Base-by-base conservation (phyloP, 2,888 invertebrate genomes). In the Theretra japonica region DNA sequence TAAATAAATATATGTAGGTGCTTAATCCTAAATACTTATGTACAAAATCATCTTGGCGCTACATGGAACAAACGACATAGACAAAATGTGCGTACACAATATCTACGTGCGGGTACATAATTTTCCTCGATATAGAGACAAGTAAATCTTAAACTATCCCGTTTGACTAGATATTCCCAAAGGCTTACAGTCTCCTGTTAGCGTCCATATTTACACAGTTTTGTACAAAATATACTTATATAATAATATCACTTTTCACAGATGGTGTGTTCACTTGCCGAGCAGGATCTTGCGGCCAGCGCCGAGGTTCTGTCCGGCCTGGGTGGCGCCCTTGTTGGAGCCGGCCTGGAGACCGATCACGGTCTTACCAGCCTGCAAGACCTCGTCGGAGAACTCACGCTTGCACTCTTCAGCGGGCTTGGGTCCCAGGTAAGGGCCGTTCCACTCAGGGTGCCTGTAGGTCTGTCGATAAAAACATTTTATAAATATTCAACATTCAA, bases 311-410 rank as follows among this genome's bases (percentile, higher is more conserved):
- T 96, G 96, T 41, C 99, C 99, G 41, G 98, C 96, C 93, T 99
- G 99, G 75, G 97, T 97, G 82, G 99, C 99, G 60, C 99, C 99
- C 94, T 99, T 98, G 96, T 99, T 99, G 90, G 97, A 97, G 74
- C 99, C 99, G 81, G 98, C 98, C 92, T 99, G 99, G 70, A 99
- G 97, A 84, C 99, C 98, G 84, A 99, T 97, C 84, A 98, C 95
- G 79, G 97, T 96, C 93, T 99, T 96, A 33, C 98, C 98, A 79
- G 98, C 98, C 82, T 96, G 96, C 83, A 99, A 88, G 87, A 97
- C 97, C 88, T 99, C 99, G 0, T 99, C 99, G 28, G 97, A 96
- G 95, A 99, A 99, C 53, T 99, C 97, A 79, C 99, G 97, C 91
- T 98, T 98, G 96, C 98, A 97, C 89, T 98, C 98, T 23, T 98